phyloP scores from a whole-genome alignment of 92 coral and sea anemone species.

The Porites divaricata region DNA sequence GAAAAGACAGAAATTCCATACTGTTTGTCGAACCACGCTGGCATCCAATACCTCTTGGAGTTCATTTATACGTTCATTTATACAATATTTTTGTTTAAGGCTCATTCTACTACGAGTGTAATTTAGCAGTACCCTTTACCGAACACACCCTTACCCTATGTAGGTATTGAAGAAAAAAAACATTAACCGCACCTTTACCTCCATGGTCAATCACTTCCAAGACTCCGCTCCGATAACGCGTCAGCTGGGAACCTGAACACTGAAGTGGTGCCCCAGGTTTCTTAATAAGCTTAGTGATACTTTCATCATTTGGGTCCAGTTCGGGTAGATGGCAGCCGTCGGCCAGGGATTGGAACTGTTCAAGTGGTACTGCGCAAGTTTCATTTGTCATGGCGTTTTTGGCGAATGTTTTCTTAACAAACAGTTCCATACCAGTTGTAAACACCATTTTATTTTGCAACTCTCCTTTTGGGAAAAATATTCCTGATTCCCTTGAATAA shows the following conservation, averaged over 20 bases:
- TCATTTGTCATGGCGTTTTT: conserved; percentile 22
- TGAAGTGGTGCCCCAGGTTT: conserved; percentile 49
- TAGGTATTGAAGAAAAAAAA: too few relatives aligned
- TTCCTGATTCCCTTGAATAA: conserved; percentile 49
- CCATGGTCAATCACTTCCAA: conserved; percentile 53
- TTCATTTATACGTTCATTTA: too few relatives aligned
- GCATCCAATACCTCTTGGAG: too few relatives aligned
- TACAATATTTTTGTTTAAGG: too few relatives aligned
- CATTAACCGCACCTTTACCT: conserved; percentile 14
- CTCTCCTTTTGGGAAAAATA: conserved; percentile 63
- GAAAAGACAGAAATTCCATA: too few relatives aligned
- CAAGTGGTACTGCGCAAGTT: conserved; percentile 73
- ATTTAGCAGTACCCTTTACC: too few relatives aligned
- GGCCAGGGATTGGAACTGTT: conserved; percentile 25
- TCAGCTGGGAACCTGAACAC: conserved; percentile 77
- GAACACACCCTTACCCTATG: too few relatives aligned
- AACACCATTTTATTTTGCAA: conserved; percentile 46
- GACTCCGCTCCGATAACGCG: conserved; percentile 72
- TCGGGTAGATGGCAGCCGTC: conserved; percentile 75
- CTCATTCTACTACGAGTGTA: too few relatives aligned
- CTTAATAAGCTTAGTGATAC: conserved; percentile 67
- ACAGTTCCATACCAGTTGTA: conserved; percentile 50
- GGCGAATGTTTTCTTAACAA: conserved; percentile 67
- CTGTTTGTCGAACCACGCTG: too few relatives aligned
- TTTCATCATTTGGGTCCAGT: conserved; percentile 83